A percentile compares a stretch with the other conserved stretches of the same genome.
These are phyloP conservation scores for Drosophila sordidula DNA, from an alignment of 2,888 invertebrate species.

Conservation along the genomic window DNA sequence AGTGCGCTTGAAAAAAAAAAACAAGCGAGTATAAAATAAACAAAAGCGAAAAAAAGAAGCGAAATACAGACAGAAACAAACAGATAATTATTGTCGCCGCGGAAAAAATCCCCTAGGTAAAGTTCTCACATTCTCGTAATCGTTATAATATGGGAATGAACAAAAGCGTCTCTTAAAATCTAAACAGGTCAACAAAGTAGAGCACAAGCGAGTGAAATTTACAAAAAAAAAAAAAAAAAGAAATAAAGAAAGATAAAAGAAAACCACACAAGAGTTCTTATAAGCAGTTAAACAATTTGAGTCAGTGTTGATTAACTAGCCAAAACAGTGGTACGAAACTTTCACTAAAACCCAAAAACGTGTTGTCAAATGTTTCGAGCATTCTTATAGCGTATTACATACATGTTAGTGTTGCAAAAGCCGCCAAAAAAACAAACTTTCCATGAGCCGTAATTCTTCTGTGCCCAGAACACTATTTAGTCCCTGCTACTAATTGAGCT, in stretches of 20 bases:
- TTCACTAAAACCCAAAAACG: constrained; percentile 4
- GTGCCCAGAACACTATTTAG: constrained; percentile 25
- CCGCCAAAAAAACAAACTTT: constrained; percentile 25
- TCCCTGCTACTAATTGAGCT: constrained; percentile 55
- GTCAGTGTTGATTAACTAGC: constrained; percentile 33
- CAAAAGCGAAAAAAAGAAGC: constrained; percentile 19
- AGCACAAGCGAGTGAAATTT: constrained; percentile 1
- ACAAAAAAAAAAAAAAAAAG: constrained; percentile 1
- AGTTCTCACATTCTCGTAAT: constrained; percentile 19
- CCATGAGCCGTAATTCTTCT: constrained; percentile 43
- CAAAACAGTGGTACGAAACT: constrained; percentile 17
- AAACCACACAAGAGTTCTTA: constrained; percentile 1
- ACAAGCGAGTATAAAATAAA: constrained; percentile 24
- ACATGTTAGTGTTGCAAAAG: constrained; percentile 42
- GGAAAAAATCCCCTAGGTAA: constrained; percentile 15
- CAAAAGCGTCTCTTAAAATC: constrained; percentile 1
- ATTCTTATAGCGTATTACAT: constrained; percentile 9
- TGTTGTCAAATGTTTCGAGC: constrained; percentile 28
- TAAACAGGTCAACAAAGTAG: constrained; percentile 7
- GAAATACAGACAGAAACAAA: constrained; percentile 34
- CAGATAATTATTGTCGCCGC: constrained; percentile 15
- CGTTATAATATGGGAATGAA: constrained; percentile 7
- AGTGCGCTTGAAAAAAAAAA: constrained; percentile 75
- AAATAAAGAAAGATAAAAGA: not conserved
- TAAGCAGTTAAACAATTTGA: constrained; percentile 3